These are phyloP conservation scores for Pristionchus pacificus DNA, from an alignment of 1,140 invertebrate species.

Conservation along the genomic window DNA sequence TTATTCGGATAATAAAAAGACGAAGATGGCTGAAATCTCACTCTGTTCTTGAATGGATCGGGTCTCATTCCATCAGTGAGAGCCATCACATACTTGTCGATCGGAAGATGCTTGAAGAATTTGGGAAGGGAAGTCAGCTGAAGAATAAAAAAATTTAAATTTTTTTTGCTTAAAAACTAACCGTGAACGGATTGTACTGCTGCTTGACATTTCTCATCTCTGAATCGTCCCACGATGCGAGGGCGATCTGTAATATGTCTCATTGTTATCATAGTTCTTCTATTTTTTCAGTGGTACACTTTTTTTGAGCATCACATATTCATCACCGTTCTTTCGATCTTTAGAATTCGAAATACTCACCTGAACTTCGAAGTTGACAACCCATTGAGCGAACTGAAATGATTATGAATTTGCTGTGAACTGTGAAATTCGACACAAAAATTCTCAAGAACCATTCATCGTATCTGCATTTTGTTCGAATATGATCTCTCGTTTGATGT, in stretches of 20 bases:
- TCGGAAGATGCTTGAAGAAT: background rate
- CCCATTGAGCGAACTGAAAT: background rate
- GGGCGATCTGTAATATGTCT: background rate
- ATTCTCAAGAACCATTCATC: too few species aligned
- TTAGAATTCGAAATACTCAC: too few species aligned
- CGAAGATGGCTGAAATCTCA: background rate
- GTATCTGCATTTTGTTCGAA: too few species aligned
- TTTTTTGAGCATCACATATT: too few species aligned
- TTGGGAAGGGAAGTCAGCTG: background rate
- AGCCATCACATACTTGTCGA: background rate
- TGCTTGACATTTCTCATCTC: background rate
- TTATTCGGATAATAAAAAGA: too few species aligned
- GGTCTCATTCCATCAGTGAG: background rate
- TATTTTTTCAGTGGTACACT: too few species aligned
- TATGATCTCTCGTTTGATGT: too few species aligned
- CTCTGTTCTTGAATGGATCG: background rate
- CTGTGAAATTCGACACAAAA: too few species aligned
- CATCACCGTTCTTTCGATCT: too few species aligned
- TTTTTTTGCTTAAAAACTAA: background rate
- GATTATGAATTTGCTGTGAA: too few species aligned
- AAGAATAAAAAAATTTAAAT: background rate
- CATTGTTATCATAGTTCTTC: too few species aligned
- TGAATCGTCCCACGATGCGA: background rate
- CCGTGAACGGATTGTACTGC: background rate
- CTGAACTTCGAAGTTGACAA: background rate